Conservation (phyloP, 2,797 vertebrate genomes). For the Phaenicophaeus curvirostris region DNA sequence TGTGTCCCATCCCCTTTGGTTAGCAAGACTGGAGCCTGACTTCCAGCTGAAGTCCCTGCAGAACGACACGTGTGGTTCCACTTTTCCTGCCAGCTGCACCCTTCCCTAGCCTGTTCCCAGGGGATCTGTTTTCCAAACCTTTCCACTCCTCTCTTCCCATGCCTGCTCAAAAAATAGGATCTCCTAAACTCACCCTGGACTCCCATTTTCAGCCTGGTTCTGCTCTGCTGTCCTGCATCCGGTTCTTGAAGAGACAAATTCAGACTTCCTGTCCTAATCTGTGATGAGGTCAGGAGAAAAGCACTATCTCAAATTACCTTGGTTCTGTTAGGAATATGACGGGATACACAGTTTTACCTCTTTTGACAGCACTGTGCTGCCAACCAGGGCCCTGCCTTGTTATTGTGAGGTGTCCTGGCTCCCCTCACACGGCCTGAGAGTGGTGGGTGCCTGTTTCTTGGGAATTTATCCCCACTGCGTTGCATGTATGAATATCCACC, state of each 20-base stretch:
- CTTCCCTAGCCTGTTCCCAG: neutral
- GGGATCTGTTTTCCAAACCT: conserved; percentile 44
- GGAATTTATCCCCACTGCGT: neutral
- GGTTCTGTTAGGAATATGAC: neutral
- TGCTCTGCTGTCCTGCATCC: neutral
- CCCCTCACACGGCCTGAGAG: neutral
- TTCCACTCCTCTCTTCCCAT: neutral
- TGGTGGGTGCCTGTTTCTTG: neutral
- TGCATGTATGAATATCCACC: neutral
- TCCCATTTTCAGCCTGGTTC: neutral
- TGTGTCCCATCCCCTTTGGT: neutral
- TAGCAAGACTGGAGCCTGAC: neutral
- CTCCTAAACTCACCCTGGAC: neutral
- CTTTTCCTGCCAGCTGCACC: neutral
- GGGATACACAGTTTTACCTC: neutral
- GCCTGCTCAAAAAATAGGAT: neutral
- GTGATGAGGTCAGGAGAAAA: neutral
- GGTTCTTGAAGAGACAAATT: neutral
- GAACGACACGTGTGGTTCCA: accelerated
- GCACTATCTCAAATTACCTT: neutral
- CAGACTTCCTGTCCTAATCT: neutral
- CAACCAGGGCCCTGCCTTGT: accelerated
- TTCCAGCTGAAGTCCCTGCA: neutral
- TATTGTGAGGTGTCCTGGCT: neutral
- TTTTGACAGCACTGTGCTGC: neutral